These are phyloP conservation scores for Dinomys branickii DNA, from an alignment of 2,113 vertebrate species.

Conservation along the genomic window DNA sequence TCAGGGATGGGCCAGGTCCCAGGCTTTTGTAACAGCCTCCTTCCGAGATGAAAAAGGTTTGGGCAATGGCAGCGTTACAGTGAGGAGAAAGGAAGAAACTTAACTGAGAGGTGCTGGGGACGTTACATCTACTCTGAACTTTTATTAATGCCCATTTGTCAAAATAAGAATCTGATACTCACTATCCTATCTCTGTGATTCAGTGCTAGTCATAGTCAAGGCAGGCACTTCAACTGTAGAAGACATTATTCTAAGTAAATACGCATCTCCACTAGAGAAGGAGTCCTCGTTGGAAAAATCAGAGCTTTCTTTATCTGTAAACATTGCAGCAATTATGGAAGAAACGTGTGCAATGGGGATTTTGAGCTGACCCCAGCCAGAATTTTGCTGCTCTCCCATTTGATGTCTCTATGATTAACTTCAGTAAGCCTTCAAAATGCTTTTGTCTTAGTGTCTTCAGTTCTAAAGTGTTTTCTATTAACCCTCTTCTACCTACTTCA, in stretches of 20 bases:
- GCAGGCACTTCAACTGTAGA: background rate
- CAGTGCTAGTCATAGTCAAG: background rate
- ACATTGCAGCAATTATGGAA: background rate
- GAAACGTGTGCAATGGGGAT: background rate
- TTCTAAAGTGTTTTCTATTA: background rate
- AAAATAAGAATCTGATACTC: background rate
- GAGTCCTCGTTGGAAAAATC: background rate
- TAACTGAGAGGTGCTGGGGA: background rate
- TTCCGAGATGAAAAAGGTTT: background rate
- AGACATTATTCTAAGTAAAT: background rate
- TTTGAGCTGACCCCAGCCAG: background rate
- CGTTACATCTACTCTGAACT: background rate
- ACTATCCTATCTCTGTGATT: background rate
- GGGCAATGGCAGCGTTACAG: background rate
- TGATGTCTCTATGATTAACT: background rate
- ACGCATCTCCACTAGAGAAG: background rate
- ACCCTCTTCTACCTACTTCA: background rate
- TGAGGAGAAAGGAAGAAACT: background rate
- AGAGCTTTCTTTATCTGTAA: background rate
- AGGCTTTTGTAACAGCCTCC: accelerated
- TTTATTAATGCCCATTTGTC: background rate
- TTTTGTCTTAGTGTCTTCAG: background rate
- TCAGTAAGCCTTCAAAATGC: background rate
- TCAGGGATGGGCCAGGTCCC: background rate
- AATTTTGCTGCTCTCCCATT: background rate